phyloP scores from a whole-genome alignment of 23 tunicate species.

The Halocynthia aurantium region DNA sequence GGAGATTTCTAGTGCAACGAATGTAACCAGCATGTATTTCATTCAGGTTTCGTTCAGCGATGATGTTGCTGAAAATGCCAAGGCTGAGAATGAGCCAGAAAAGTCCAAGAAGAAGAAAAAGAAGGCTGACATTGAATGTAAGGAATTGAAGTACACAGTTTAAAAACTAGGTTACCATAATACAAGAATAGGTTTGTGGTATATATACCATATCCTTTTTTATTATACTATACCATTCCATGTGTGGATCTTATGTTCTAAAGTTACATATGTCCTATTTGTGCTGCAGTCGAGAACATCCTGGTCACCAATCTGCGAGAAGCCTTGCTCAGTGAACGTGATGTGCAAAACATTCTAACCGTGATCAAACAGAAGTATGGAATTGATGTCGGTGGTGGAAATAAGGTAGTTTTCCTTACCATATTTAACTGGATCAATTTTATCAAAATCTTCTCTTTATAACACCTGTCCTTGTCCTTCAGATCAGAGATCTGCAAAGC shows the following conservation, averaged over 20 bases:
- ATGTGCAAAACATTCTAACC: constrained; percentile 20
- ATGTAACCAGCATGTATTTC: neutral
- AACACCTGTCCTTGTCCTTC: neutral
- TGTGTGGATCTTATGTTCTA: too few species aligned
- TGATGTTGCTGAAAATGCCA: constrained; percentile 14
- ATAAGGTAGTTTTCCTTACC: constrained; percentile 5
- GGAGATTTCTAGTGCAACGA: neutral
- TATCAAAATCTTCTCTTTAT: neutral
- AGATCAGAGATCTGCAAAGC: constrained; percentile 25
- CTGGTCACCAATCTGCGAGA: constrained; percentile 11
- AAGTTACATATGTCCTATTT: too few species aligned
- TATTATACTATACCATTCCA: too few species aligned
- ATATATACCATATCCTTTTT: too few species aligned
- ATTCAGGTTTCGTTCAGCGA: constrained; percentile 32
- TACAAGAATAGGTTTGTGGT: too few species aligned
- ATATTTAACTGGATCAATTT: neutral
- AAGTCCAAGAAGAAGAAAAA: constrained; percentile 35
- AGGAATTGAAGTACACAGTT: neutral
- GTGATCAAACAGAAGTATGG: constrained; percentile 20
- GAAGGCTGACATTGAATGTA: constrained; percentile 24
- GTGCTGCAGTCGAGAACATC: constrained; percentile 10
- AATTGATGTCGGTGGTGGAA: constrained; percentile 27
- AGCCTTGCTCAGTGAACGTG: constrained; percentile 5
- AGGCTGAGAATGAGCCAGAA: constrained; percentile 10
- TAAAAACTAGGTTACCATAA: too few species aligned